Conservation (phyloP, 2,888 invertebrate species). For the Pelosia muscerda region DNA sequence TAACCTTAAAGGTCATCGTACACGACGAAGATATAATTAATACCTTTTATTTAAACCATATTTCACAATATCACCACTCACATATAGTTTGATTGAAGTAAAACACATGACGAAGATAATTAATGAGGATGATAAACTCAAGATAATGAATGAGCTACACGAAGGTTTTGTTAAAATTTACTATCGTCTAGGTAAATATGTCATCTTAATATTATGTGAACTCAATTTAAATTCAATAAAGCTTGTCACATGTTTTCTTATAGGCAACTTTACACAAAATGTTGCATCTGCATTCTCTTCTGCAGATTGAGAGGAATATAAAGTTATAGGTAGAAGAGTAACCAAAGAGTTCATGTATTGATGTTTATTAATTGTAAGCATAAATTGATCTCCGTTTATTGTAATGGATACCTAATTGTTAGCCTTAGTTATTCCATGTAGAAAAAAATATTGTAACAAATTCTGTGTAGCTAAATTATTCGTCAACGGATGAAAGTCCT, state of each 20-base stretch:
- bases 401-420: too few species aligned
- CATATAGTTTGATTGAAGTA: not conserved
- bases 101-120: not conserved
- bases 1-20: not conserved
- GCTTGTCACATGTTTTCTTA: not conserved
- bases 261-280: not conserved
- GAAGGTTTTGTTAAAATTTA: conserved; percentile 1
- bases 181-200: not conserved
- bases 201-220: not conserved
- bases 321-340: not conserved
- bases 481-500: not conserved
- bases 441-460: too few species aligned
- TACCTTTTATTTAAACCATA: not conserved
- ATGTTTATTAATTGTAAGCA: too few species aligned
- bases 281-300: not conserved
- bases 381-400: too few species aligned
- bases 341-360: not conserved
- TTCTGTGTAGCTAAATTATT: too few species aligned
- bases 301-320: not conserved
- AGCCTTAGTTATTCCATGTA: too few species aligned
- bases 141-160: not conserved
- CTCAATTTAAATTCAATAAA: not conserved
- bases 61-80: not conserved
- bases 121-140: not conserved
- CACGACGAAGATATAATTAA: not conserved